Evolutionary conservation across 1,140 invertebrate species (phyloP), one percentile per base, ranked within the genome.

Genomic region (Apis florea): DNA sequence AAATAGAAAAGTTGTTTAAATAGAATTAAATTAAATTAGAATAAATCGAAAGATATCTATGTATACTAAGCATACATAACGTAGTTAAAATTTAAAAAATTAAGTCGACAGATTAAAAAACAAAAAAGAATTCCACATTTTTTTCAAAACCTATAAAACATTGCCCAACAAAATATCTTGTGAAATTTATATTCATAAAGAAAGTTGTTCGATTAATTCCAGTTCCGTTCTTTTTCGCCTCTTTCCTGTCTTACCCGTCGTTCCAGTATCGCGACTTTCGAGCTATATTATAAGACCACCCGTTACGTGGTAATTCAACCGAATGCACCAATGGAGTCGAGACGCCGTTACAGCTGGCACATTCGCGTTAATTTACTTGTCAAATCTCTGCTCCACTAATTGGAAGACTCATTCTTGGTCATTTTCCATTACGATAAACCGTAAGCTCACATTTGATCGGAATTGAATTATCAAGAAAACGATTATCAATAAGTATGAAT

Each of bases 171-270:
- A 19, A 11, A 12, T 54, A 10, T 6, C 2, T 15, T 58, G 12
- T 40, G 10, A 64, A 83, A 70, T 40, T 40, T 40, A 54, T 70
- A 76, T 82, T 54, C 74, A 17, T 21, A 40, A 73, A 47, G 54
- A 81, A 75, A 81, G 53, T 68, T 75, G 53, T 40, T n/a, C 24
- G 24, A 75, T 81, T 56, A 81, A 75, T 75, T 58, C 13, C 40
- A 51, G 13, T 17, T 56, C 15, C 61, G 17, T 75, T 24, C 63
- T 24, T 61, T 75, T 53, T 53, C 49, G 10, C 79, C 13, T 82
- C 66, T 53, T 73, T 74, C 13, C 47, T 31, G 17, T 56, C 40
- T n/a, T 54, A 15, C 58, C 59, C 51, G 49, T 77, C 68, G 59
- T 56, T 67, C 64, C 63, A 24, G 49, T 31, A 54, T 24, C 19